A percentile compares a stretch with the other conserved stretches of the same genome.
Conservation (phyloP, 1,140 invertebrate genomes). For the Xylocopa sonorina region DNA sequence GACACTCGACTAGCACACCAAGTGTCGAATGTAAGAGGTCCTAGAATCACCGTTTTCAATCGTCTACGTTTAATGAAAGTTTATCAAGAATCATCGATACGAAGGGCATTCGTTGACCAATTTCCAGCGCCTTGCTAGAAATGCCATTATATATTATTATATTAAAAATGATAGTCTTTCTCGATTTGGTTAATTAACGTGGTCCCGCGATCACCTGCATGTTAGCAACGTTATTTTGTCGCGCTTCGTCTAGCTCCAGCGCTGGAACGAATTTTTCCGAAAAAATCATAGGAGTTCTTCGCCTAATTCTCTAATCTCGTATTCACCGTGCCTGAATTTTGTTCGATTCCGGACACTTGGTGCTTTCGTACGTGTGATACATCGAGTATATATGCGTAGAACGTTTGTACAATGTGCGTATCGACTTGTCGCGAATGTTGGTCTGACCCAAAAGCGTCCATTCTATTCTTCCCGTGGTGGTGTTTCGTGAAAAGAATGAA, state of each 20-base stretch:
- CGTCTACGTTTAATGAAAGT: background rate
- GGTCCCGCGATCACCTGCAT: conserved; percentile 36
- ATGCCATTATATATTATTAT: background rate
- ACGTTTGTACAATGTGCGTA: conserved; percentile 47
- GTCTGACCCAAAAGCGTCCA: conserved; percentile 20
- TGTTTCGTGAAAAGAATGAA: conserved; percentile 8
- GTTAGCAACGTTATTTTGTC: background rate
- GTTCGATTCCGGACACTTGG: conserved; percentile 27
- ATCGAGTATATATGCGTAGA: conserved; percentile 30
- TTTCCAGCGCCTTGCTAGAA: conserved; percentile 11
- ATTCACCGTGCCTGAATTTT: background rate
- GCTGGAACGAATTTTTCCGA: background rate
- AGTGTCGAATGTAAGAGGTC: background rate
- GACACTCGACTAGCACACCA: background rate
- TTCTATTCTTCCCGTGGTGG: background rate
- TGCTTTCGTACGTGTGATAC: conserved; percentile 10
- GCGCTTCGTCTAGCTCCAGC: background rate
- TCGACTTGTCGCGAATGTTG: conserved; percentile 38
- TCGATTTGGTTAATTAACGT: conserved; percentile 17
- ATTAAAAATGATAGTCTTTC: conserved; percentile 32
- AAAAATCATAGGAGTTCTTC: background rate
- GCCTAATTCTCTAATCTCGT: background rate
- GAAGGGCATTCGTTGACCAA: background rate
- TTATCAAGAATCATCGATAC: background rate
- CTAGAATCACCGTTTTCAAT: background rate